These are phyloP conservation scores for Apamea sordens DNA, from an alignment of 2,888 invertebrate species.

Conservation along the genomic window DNA sequence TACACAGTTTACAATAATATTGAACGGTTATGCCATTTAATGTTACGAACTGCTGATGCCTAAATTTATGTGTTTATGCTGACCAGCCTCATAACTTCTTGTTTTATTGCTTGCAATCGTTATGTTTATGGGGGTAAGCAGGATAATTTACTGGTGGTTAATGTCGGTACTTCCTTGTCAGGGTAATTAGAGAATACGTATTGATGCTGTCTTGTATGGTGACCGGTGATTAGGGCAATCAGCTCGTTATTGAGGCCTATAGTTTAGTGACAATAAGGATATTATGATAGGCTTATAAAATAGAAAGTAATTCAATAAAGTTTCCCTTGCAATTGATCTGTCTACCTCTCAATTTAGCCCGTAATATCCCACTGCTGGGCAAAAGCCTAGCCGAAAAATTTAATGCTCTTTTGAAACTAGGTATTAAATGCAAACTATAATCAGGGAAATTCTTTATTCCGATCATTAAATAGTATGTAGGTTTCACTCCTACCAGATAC, in stretches of 20 bases:
- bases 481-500: too few species aligned
- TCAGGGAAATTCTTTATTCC: neutral
- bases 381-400: neutral
- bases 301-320: neutral
- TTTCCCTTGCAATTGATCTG: neutral
- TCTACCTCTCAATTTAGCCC: neutral
- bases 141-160: conserved; percentile 18
- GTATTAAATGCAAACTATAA: neutral
- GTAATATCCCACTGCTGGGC: neutral
- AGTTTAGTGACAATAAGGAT: neutral
- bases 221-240: neutral
- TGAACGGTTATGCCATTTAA: neutral
- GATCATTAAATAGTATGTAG: neutral
- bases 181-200: neutral
- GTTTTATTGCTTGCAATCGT: conserved; percentile 36
- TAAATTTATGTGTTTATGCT: conserved; percentile 39
- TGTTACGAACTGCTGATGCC: conserved; percentile 8
- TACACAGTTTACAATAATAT: neutral
- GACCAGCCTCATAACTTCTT: conserved; percentile 31
- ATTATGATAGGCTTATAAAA: neutral
- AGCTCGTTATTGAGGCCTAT: neutral
- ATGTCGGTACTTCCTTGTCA: neutral
- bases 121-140: conserved; percentile 25
- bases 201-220: neutral
- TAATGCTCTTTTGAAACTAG: neutral